A percentile compares a stretch with the other conserved stretches of the same genome.
These are phyloP conservation scores for Philhelius pedissequus DNA, from an alignment of 2,888 invertebrate species.

Conservation along the genomic window DNA sequence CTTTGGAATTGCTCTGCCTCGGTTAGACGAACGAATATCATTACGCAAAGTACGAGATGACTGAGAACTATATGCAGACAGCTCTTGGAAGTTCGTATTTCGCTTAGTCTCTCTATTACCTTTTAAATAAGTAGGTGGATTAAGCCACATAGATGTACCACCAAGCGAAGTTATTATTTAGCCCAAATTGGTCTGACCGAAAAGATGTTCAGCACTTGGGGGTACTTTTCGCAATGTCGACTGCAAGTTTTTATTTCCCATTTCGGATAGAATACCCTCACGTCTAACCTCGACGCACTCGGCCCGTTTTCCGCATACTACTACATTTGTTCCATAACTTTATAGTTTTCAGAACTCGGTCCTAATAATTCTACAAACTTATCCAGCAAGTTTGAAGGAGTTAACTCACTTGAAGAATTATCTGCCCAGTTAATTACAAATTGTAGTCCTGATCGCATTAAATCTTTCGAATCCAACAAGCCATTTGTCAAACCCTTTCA, in stretches of 20 bases:
- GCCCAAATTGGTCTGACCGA: background rate
- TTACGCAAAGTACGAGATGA: too few species aligned
- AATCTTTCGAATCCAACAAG: too few species aligned
- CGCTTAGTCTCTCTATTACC: too few species aligned
- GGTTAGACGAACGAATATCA: too few species aligned
- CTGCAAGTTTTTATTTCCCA: too few species aligned
- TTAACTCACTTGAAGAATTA: background rate
- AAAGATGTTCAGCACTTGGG: constrained; percentile 10
- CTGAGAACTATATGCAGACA: too few species aligned
- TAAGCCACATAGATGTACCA: constrained; percentile 7
- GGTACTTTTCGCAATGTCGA: too few species aligned
- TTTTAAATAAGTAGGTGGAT: background rate
- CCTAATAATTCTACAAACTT: constrained; percentile 25
- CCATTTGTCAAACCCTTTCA: too few species aligned
- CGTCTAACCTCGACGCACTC: constrained; percentile 8
- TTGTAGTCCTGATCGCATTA: background rate
- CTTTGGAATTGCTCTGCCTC: too few species aligned
- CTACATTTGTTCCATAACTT: too few species aligned
- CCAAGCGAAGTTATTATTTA: background rate
- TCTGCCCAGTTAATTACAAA: background rate
- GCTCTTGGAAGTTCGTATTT: too few species aligned
- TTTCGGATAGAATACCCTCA: constrained; percentile 17
- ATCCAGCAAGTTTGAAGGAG: constrained; percentile 14
- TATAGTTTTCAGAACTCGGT: too few species aligned
- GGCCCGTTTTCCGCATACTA: constrained; percentile 7